These are phyloP conservation scores for Cherax destructor DNA, from an alignment of 1,140 invertebrate genomes.

Conservation along the genomic window DNA sequence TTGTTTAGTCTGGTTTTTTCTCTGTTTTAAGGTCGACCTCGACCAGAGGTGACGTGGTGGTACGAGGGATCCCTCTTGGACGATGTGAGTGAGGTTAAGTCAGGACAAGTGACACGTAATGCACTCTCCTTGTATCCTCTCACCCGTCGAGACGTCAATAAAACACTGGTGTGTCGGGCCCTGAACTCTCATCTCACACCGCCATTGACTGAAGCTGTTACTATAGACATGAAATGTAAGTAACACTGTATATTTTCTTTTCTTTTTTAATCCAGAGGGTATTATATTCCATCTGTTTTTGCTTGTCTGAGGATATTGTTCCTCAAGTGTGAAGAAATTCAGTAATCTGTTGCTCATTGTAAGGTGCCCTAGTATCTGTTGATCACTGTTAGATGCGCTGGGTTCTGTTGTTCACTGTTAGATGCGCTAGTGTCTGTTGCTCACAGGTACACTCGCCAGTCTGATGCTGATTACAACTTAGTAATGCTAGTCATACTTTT, in stretches of 20 bases:
- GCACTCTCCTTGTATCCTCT: constrained; percentile 80
- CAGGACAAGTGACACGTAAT: constrained; percentile 78
- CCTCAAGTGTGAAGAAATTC: too few relatives aligned
- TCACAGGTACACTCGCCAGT: too few relatives aligned
- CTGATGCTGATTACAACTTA: too few relatives aligned
- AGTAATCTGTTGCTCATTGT: too few relatives aligned
- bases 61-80: constrained; percentile 58
- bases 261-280: not conserved
- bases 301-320: too few relatives aligned
- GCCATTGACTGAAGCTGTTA: constrained; percentile 80
- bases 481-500: too few relatives aligned
- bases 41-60: constrained; percentile 82
- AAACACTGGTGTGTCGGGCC: constrained; percentile 88
- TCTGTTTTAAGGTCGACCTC: constrained; percentile 71
- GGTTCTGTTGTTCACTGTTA: too few relatives aligned
- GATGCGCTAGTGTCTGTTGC: too few relatives aligned
- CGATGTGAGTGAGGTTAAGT: constrained; percentile 77
- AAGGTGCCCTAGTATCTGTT: too few relatives aligned
- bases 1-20: too few relatives aligned
- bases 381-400: too few relatives aligned
- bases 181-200: constrained; percentile 79
- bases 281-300: too few relatives aligned
- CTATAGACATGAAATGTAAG: constrained; percentile 93
- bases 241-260: constrained; percentile 73
- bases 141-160: constrained; percentile 80